Conservation (phyloP, 2,888 invertebrate genomes). For the Ametastegia equiseti region DNA sequence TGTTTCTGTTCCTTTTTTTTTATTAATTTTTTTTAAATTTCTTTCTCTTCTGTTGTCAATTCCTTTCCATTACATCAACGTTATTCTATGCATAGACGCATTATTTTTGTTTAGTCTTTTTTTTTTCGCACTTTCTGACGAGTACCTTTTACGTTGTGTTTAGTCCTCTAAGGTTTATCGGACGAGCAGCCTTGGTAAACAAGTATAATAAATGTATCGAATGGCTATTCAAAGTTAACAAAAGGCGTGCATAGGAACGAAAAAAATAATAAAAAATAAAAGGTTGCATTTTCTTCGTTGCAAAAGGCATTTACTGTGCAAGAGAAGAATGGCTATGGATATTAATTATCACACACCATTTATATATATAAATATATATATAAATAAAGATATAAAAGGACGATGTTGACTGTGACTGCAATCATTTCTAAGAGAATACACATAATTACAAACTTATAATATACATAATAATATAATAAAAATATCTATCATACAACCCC, state of each 20-base stretch:
- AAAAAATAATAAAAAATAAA: slow-evolving; percentile 55
- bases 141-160: slow-evolving; percentile 64
- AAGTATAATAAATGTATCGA: slow-evolving; percentile 53
- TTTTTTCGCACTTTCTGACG: slow-evolving; percentile 43
- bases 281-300: slow-evolving; percentile 46
- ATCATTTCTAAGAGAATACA: slow-evolving; percentile 67
- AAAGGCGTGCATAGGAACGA: slow-evolving; percentile 52
- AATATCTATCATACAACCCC: slow-evolving; percentile 14
- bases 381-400: slow-evolving; percentile 56
- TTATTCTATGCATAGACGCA: background rate
- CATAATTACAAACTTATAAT: slow-evolving; percentile 43
- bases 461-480: slow-evolving; percentile 36
- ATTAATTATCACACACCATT: slow-evolving; percentile 55
- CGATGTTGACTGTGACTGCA: slow-evolving; percentile 74
- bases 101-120: slow-evolving; percentile 48
- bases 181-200: slow-evolving; percentile 70
- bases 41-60: background rate
- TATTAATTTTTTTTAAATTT: slow-evolving; percentile 40
- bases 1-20: slow-evolving; percentile 55
- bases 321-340: slow-evolving; percentile 60
- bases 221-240: slow-evolving; percentile 21
- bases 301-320: slow-evolving; percentile 1
- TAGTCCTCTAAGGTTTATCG: slow-evolving; percentile 72
- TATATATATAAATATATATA: slow-evolving; percentile 58
- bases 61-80: background rate